A percentile compares a stretch with the other conserved stretches of the same genome.
Evolutionary conservation across 2,888 invertebrate genomes (phyloP).

Genomic region (Cyclophora punctaria): DNA sequence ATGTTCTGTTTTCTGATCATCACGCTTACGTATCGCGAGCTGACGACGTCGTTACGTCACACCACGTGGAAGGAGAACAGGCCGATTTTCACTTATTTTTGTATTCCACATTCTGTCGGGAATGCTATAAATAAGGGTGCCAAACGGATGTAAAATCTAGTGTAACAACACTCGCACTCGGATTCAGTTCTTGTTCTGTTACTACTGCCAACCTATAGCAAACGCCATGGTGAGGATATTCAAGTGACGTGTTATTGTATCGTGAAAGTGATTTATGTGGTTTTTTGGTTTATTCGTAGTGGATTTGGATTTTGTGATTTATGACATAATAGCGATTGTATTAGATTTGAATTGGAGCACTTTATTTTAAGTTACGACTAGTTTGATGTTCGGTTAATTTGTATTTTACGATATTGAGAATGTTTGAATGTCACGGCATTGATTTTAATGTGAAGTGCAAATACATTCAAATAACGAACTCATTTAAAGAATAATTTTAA

Average conservation of each 20-base stretch:
- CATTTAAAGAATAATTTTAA: too few relatives aligned
- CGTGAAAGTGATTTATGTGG: constrained; percentile 18
- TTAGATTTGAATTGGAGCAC: too few relatives aligned
- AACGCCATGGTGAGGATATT: constrained; percentile 60
- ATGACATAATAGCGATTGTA: too few relatives aligned
- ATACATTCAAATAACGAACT: too few relatives aligned
- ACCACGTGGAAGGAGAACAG: constrained; percentile 42
- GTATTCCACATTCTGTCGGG: constrained; percentile 53
- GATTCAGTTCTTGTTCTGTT: constrained; percentile 73
- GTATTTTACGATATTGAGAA: too few relatives aligned
- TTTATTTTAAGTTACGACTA: too few relatives aligned
- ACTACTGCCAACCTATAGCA: constrained; percentile 54
- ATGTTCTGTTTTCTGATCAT: not conserved
- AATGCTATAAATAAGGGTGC: constrained; percentile 72
- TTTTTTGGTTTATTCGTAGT: too few relatives aligned
- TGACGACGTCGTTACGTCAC: constrained; percentile 23
- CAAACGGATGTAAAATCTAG: constrained; percentile 56
- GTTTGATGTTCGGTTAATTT: too few relatives aligned
- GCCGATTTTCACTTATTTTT: constrained; percentile 67
- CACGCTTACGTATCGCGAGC: constrained; percentile 8
- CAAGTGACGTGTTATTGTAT: constrained; percentile 20
- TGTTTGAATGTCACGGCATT: too few relatives aligned
- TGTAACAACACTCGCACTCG: constrained; percentile 74
- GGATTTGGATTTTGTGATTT: constrained; percentile 15
- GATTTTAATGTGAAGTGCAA: too few relatives aligned